Evolutionary conservation across 2,888 invertebrate species (phyloP).

Genomic region (Polyommatus iphigenia): DNA sequence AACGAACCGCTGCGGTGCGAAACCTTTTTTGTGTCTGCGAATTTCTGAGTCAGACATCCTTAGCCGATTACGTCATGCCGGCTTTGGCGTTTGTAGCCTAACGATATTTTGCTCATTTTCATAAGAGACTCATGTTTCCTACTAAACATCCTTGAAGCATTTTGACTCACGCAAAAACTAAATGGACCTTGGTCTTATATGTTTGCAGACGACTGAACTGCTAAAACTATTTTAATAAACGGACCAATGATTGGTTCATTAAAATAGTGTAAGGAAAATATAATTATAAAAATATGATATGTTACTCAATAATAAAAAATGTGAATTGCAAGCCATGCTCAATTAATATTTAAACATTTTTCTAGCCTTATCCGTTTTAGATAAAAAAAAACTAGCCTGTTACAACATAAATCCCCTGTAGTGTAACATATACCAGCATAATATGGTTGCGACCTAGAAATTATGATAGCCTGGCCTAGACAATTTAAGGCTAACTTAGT

Average conservation of each 20-base stretch:
- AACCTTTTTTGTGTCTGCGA: constrained; percentile 39
- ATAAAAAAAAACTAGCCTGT: neutral
- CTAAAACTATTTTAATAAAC: neutral
- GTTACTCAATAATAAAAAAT: too few species aligned
- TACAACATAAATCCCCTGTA: neutral
- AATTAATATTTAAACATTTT: too few species aligned
- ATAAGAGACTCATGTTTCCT: constrained; percentile 13
- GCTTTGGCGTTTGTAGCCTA: constrained; percentile 11
- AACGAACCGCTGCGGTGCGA: neutral
- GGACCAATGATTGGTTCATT: neutral
- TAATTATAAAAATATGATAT: neutral
- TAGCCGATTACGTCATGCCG: constrained; percentile 59
- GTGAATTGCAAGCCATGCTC: too few species aligned
- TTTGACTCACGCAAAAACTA: constrained; percentile 12
- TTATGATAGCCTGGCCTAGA: neutral
- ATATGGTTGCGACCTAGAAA: neutral
- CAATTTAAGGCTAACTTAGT: constrained; percentile 3
- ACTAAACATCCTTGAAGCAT: constrained; percentile 6
- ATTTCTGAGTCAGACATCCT: constrained; percentile 68
- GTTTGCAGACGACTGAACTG: neutral
- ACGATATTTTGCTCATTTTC: constrained; percentile 26
- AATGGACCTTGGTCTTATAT: constrained; percentile 14
- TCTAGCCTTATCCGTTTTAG: too few species aligned
- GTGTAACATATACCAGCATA: constrained; percentile 9
- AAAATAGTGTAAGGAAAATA: neutral